Conservation (phyloP, 1,140 invertebrate species). For the Choristoneura fumiferana region DNA sequence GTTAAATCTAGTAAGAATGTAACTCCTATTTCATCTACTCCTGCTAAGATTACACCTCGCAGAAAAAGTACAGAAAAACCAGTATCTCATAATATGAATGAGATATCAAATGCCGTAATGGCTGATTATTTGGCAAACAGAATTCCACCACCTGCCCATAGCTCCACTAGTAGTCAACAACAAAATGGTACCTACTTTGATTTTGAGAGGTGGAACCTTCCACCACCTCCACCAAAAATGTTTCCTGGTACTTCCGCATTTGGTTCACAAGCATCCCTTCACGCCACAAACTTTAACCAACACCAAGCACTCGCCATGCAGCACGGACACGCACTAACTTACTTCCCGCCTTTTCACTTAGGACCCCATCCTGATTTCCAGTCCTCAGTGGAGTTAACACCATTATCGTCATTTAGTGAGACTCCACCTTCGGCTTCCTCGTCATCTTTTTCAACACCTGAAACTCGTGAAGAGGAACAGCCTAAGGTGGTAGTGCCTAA, state of each 20-base stretch:
- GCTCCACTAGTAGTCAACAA: conserved; percentile 81
- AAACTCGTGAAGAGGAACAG: conserved; percentile 82
- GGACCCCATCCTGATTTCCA: conserved; percentile 82
- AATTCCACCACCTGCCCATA: conserved; percentile 85
- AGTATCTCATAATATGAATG: conserved; percentile 71
- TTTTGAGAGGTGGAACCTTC: conserved; percentile 86
- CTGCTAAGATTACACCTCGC: conserved; percentile 60
- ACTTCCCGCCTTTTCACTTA: conserved; percentile 85
- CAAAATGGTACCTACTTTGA: conserved; percentile 85
- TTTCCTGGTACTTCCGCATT: conserved; percentile 80
- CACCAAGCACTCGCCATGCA: conserved; percentile 83
- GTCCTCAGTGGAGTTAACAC: conserved; percentile 82
- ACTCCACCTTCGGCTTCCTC: conserved; percentile 78
- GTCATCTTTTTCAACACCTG: conserved; percentile 75
- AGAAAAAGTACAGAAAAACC: conserved; percentile 79
- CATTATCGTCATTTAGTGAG: conserved; percentile 80
- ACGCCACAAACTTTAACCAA: conserved; percentile 81
- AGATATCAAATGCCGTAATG: conserved; percentile 75
- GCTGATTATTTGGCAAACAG: conserved; percentile 80
- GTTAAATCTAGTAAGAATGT: conserved; percentile 72
- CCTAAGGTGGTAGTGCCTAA: conserved; percentile 91
- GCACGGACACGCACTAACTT: conserved; percentile 82
- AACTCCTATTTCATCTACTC: conserved; percentile 37
- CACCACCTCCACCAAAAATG: conserved; percentile 83
- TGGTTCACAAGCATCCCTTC: conserved; percentile 78